Base-by-base conservation (phyloP, 2,888 invertebrate genomes). In the Myathropa florea region DNA sequence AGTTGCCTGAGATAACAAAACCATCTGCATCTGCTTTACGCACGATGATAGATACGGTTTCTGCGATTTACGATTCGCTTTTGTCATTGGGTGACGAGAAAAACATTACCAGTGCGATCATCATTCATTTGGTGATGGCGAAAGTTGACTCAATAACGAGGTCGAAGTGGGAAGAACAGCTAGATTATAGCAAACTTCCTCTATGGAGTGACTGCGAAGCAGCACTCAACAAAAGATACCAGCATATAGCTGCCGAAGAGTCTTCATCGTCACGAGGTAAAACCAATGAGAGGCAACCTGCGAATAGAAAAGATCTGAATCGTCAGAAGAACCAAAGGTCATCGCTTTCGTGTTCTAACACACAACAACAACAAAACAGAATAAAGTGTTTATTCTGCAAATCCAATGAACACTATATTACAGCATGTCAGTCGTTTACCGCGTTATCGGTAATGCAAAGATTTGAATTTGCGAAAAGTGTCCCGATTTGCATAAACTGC, bases 41-140 rank as follows among this genome's bases (percentile, higher is more conserved):
- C 14, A 65, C 36, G n/a, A 83, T 83, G 77, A 84, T 87, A 1
- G 83, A 86, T 39, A 79, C 78, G 3, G 86, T 88, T 21, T 83
- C 83, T 21, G 85, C 70, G 3, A 60, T 28, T 10, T 71, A 59
- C 26, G 73, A 80, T 53, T 88, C 84, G 9, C 63, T 85, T 10
- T 70, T 83, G 65, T 85, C 80, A 21, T 64, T 83, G 60, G 75
- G 83, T 3, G 64, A 83, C 55, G 83, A 88, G 0, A 88, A 83
- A 26, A 39, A 70, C 1, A 80, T 88, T n/a, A 60, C 76, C 0
- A 86, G 73, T 21, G 88, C 81, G 0, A 87, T 87, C 3, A 10
- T 88, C 7, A 85, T 86, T 39, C 78, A 88, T 64, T 64, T 86
- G 14, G 83, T 76, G 3, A 77, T 73, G 63, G 63, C 55, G 14